Evolutionary conservation across 2,797 vertebrate genomes (phyloP).

Genomic region (Pelodytes ibericus): DNA sequence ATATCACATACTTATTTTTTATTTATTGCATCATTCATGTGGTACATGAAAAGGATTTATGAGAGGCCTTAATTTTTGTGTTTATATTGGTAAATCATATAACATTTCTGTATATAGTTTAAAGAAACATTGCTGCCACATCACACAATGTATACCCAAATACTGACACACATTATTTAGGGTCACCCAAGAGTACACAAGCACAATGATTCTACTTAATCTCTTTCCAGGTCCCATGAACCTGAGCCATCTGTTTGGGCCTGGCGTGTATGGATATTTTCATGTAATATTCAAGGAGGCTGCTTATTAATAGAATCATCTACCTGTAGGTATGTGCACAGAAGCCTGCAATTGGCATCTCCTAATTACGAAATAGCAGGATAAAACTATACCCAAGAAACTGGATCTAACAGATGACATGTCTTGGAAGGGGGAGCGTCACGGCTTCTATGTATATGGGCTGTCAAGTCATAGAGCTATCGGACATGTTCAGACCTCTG

Average conservation of each 20-base stretch:
- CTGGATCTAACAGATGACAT: no score
- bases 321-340: slow-evolving; percentile 28
- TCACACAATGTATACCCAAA: no score
- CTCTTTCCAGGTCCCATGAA: slow-evolving; percentile 47
- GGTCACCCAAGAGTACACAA: slow-evolving; percentile 44
- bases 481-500: no score
- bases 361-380: slow-evolving; percentile 6
- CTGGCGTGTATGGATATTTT: slow-evolving; percentile 37
- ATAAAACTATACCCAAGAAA: background rate
- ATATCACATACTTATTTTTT: no score
- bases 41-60: no score
- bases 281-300: slow-evolving; percentile 43
- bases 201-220: slow-evolving; percentile 54
- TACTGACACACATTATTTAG: slow-evolving; percentile 46
- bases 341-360: slow-evolving; percentile 3
- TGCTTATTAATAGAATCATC: slow-evolving; percentile 47
- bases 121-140: no score
- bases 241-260: slow-evolving; percentile 50
- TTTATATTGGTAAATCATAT: slow-evolving; percentile 13
- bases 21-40: no score
- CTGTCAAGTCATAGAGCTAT: no score
- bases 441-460: no score
- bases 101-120: no score
- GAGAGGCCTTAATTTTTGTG: no score
- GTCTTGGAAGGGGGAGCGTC: no score